A percentile compares a stretch with the other conserved stretches of the same genome.
These are phyloP conservation scores for Gymnoscopelus microlampas DNA, from an alignment of 2,797 vertebrate species.

Conservation along the genomic window DNA sequence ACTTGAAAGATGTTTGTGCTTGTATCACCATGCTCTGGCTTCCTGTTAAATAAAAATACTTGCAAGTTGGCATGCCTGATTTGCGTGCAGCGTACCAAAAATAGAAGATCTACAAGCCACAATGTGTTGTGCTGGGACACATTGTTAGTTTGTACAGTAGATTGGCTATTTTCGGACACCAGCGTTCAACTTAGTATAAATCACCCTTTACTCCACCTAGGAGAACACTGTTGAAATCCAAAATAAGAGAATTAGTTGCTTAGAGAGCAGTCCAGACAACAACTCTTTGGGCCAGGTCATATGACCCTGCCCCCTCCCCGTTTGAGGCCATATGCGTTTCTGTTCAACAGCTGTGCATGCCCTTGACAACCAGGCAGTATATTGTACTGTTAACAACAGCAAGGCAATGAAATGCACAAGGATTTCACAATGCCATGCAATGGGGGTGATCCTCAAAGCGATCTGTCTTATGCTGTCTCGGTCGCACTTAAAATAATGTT, in stretches of 20 bases:
- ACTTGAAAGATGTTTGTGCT: conserved; percentile 22
- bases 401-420: conserved; percentile 46
- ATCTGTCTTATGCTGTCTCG: conserved; percentile 15
- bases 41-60: conserved; percentile 43
- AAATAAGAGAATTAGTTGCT: conserved; percentile 73
- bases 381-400: conserved; percentile 65
- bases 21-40: background rate
- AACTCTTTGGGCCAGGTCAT: conserved; percentile 61
- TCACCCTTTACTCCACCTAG: conserved; percentile 29
- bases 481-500: conserved; percentile 17
- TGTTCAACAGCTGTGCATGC: conserved; percentile 74
- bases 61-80: conserved; percentile 20
- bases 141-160: too few species aligned
- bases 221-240: conserved; percentile 69
- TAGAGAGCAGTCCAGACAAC: conserved; percentile 64
- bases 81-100: too few species aligned
- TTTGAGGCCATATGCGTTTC: conserved; percentile 66
- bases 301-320: conserved; percentile 60
- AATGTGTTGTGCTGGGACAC: too few species aligned
- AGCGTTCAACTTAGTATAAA: too few species aligned
- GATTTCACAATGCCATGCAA: conserved; percentile 41
- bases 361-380: conserved; percentile 73
- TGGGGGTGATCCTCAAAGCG: conserved; percentile 23
- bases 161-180: too few species aligned
- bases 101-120: too few species aligned